Evolutionary conservation across 2,888 invertebrate species (phyloP).

Genomic region (Monochamus alternatus): DNA sequence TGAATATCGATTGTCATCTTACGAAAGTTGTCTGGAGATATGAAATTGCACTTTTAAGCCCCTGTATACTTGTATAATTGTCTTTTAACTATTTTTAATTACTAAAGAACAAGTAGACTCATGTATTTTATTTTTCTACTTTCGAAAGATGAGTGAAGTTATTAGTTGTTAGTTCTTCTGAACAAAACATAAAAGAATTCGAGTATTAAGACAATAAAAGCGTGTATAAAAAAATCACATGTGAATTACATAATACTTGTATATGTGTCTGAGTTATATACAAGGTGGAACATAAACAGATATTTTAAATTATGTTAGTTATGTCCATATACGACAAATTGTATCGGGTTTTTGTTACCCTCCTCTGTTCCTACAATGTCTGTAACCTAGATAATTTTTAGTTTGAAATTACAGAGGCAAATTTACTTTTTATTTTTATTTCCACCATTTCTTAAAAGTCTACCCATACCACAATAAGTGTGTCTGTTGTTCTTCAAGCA

Average conservation of each 20-base stretch:
- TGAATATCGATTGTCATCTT: conserved; percentile 7
- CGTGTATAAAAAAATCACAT: conserved; percentile 23
- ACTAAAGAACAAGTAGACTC: no score
- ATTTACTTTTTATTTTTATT: conserved; percentile 5
- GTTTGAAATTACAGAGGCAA: neutral
- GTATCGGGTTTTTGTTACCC: conserved; percentile 18
- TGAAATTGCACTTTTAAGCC: no score
- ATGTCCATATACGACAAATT: neutral
- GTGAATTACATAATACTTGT: conserved; percentile 13
- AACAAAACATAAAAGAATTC: conserved; percentile 25
- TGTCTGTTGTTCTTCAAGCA: conserved; percentile 40
- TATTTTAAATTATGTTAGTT: neutral
- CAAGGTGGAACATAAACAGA: neutral
- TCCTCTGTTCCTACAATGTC: conserved; percentile 25
- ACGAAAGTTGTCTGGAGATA: neutral
- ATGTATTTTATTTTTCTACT: neutral
- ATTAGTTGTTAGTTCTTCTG: conserved; percentile 16
- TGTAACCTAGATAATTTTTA: neutral
- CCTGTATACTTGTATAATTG: no score
- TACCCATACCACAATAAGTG: conserved; percentile 27
- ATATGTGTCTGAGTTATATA: conserved; percentile 12
- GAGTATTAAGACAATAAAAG: conserved; percentile 30
- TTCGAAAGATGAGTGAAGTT: conserved; percentile 30
- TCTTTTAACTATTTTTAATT: no score
- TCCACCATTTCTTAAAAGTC: conserved; percentile 23